A percentile compares a stretch with the other conserved stretches of the same genome.
These are phyloP conservation scores for Diachrysia chrysitis DNA, from an alignment of 2,888 invertebrate genomes.

Conservation along the genomic window DNA sequence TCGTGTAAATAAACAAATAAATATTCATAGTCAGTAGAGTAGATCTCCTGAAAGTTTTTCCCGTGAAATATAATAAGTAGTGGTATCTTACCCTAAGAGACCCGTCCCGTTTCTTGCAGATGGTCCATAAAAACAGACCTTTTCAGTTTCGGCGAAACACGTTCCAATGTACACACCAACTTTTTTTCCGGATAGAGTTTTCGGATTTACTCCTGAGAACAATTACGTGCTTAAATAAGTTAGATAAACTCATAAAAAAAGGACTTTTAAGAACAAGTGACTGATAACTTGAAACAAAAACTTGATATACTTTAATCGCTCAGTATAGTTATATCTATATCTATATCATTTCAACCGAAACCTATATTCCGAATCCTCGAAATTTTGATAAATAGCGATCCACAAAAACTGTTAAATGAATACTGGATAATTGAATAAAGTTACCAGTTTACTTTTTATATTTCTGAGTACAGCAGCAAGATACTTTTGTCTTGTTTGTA, in stretches of 20 bases:
- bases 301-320: too few species aligned
- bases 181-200: slow-evolving; percentile 85
- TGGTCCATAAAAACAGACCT: slow-evolving; percentile 77
- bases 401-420: too few species aligned
- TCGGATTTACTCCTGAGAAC: slow-evolving; percentile 88
- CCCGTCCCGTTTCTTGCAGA: slow-evolving; percentile 63
- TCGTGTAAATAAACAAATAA: background rate
- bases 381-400: too few species aligned
- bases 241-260: background rate
- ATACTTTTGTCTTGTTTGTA: background rate
- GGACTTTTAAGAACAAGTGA: too few species aligned
- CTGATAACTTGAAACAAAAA: too few species aligned
- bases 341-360: too few species aligned
- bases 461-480: too few species aligned
- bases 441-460: background rate
- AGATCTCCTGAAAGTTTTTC: too few species aligned
- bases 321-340: too few species aligned
- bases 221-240: slow-evolving; percentile 20
- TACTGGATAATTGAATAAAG: background rate
- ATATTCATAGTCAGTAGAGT: too few species aligned
- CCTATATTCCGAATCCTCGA: too few species aligned
- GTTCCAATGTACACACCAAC: slow-evolving; percentile 82
- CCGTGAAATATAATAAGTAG: too few species aligned
- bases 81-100: slow-evolving; percentile 70
- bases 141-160: slow-evolving; percentile 90